Conservation (phyloP, 2,888 invertebrate genomes). For the Oscheius sp. region DNA sequence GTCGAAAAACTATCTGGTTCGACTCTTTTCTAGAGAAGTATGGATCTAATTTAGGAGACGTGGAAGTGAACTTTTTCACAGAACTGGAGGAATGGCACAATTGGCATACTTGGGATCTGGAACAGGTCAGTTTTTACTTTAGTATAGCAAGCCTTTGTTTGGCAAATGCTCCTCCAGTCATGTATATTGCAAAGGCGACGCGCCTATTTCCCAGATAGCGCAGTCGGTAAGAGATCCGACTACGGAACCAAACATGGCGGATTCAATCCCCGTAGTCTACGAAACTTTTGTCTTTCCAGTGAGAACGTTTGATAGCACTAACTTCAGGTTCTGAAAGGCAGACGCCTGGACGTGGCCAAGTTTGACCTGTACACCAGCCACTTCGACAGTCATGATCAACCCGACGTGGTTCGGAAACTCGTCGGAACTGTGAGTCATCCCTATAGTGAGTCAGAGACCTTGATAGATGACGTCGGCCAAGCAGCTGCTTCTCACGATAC, state of each 20-base stretch:
- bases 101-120: conserved; percentile 39
- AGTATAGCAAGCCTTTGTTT: too few species aligned
- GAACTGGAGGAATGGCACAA: conserved; percentile 34
- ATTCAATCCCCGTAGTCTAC: too few species aligned
- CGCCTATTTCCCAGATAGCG: too few species aligned
- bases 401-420: conserved; percentile 34
- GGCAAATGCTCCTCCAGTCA: too few species aligned
- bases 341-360: conserved; percentile 26
- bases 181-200: too few species aligned
- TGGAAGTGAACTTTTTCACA: conserved; percentile 39
- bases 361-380: conserved; percentile 36
- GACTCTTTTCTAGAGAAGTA: not conserved
- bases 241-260: too few species aligned
- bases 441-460: not conserved
- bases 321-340: conserved; percentile 14
- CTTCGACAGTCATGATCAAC: conserved; percentile 33
- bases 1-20: conserved; percentile 32
- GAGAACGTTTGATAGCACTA: too few species aligned
- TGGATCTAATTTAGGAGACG: conserved; percentile 18
- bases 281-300: too few species aligned
- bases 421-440: conserved; percentile 14
- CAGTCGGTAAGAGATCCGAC: too few species aligned
- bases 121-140: not conserved
- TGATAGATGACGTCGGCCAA: conserved; percentile 14
- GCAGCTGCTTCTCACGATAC: conserved; percentile 26